Conservation (phyloP, 2,888 invertebrate genomes). For the Meandrusa payeni region DNA sequence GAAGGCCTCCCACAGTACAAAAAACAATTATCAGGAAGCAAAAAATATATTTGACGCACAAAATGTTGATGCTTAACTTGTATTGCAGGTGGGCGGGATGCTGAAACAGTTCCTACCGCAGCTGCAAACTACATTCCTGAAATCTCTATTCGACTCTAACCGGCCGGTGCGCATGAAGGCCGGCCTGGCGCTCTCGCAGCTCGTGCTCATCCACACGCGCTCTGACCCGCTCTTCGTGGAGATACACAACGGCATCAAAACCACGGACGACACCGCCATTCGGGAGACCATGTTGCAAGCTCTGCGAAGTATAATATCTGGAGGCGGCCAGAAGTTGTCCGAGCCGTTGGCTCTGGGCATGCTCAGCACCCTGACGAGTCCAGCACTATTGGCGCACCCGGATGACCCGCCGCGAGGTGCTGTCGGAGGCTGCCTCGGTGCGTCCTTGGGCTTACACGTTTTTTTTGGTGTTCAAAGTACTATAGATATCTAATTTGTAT, state of each 20-base stretch:
- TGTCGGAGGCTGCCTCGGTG: conserved; percentile 90
- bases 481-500: no score
- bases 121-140: conserved; percentile 98
- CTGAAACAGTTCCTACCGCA: conserved; percentile 99
- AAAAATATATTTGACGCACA: no score
- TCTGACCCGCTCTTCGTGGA: conserved; percentile 98
- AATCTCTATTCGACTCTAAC: conserved; percentile 94
- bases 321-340: conserved; percentile 94
- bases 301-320: conserved; percentile 89
- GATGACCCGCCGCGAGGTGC: conserved; percentile 92
- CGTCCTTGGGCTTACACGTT: no score
- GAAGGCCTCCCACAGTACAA: no score
- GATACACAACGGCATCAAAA: conserved; percentile 91
- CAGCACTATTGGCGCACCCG: conserved; percentile 83
- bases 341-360: conserved; percentile 88
- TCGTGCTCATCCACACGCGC: conserved; percentile 95
- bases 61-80: no score
- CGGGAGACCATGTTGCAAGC: conserved; percentile 96
- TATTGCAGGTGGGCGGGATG: conserved; percentile 94
- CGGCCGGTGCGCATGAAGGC: conserved; percentile 94
- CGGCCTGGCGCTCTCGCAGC: conserved; percentile 91
- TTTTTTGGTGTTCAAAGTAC: no score
- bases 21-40: no score
- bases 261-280: conserved; percentile 90
- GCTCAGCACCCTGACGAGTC: conserved; percentile 83